Evolutionary conservation across 2,797 vertebrate species (phyloP).

Genomic region (Sebastes goodei): DNA sequence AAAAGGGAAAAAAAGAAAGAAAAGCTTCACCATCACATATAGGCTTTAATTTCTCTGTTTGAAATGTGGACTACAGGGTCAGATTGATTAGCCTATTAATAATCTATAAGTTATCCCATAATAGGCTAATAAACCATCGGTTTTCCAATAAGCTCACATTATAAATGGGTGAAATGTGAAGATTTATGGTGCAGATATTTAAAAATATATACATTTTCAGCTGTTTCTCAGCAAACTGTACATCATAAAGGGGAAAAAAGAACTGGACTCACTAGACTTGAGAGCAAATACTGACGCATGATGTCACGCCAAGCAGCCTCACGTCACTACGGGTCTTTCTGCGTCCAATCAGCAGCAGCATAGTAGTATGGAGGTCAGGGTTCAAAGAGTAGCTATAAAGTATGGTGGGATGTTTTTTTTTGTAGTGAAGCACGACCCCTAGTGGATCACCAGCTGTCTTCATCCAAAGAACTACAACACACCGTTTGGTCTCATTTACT

Average conservation of each 20-base stretch:
- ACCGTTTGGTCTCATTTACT: not conserved
- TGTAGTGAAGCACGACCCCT: constrained; percentile 48
- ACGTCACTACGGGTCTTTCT: constrained; percentile 7
- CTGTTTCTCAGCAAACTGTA: not conserved
- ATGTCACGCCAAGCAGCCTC: constrained; percentile 16
- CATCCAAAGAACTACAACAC: not conserved
- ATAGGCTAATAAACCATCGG: not conserved
- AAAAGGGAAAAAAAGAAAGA: not conserved
- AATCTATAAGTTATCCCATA: not conserved
- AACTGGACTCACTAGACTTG: not conserved
- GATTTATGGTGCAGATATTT: not conserved
- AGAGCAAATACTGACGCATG: constrained; percentile 3
- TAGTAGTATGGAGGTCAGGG: not conserved
- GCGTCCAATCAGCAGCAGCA: constrained; percentile 6
- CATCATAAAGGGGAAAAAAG: not conserved
- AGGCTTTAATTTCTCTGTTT: not conserved
- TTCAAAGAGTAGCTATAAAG: not conserved
- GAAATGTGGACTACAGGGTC: not conserved
- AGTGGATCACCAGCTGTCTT: not conserved
- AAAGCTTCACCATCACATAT: not conserved
- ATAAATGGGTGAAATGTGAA: not conserved
- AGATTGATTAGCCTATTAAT: not conserved
- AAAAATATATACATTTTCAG: too few species aligned
- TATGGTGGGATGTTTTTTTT: not conserved
- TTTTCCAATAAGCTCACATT: not conserved